A percentile compares a stretch with the other conserved stretches of the same genome.
Conservation (phyloP, 2,888 invertebrate species). For the Netelia melanura region DNA sequence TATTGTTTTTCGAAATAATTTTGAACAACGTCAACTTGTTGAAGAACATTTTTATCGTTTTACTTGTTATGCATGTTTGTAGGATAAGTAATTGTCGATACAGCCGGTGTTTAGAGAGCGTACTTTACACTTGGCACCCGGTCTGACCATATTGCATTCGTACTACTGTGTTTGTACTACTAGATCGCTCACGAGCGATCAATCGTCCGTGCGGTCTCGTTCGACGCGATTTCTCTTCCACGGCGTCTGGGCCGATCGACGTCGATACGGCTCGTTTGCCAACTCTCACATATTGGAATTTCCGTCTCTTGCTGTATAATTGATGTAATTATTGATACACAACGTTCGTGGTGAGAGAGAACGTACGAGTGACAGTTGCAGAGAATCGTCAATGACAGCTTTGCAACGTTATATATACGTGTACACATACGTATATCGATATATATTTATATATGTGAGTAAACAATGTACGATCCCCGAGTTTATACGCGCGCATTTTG, state of each 20-base stretch:
- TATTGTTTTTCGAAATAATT: background rate
- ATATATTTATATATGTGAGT: background rate
- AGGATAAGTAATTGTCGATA: too few relatives aligned
- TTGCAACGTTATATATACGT: background rate
- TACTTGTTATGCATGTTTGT: too few relatives aligned
- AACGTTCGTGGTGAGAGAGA: conserved; percentile 34
- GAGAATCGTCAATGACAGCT: conserved; percentile 40
- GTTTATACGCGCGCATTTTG: background rate
- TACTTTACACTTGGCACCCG: background rate
- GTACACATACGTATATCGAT: background rate
- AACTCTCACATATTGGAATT: conserved; percentile 25
- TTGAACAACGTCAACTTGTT: too few relatives aligned
- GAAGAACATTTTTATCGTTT: too few relatives aligned
- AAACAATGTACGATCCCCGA: background rate
- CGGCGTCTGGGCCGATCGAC: conserved; percentile 45
- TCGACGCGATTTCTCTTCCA: conserved; percentile 60
- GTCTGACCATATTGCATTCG: background rate
- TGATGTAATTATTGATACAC: conserved; percentile 72
- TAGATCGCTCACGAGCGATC: conserved; percentile 14
- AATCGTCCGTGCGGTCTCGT: conserved; percentile 33
- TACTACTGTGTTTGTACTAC: conserved; percentile 10
- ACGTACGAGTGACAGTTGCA: conserved; percentile 61
- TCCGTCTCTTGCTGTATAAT: conserved; percentile 63
- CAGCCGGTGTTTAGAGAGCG: background rate
- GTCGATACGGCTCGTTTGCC: conserved; percentile 36